These are phyloP conservation scores for Drosophila navojoa DNA, from an alignment of 1,140 invertebrate species.

Conservation along the genomic window DNA sequence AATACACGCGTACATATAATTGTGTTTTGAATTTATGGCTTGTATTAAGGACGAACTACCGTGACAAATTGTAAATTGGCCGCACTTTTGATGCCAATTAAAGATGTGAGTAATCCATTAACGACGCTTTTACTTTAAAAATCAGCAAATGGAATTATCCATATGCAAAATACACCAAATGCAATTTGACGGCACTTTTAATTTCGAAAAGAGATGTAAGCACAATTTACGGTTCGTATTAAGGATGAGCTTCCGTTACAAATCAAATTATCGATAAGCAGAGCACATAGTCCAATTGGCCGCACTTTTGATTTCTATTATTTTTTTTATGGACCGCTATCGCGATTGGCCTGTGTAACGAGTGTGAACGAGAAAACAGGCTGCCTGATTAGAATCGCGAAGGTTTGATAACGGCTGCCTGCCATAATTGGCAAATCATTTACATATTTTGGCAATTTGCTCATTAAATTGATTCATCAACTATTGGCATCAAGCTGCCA, in stretches of 20 bases:
- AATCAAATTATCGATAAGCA: constrained; percentile 35
- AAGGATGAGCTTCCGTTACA: constrained; percentile 38
- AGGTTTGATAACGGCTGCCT: constrained; percentile 43
- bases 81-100: constrained; percentile 27
- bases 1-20: neutral
- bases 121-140: constrained; percentile 36
- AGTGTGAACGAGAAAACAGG: constrained; percentile 12
- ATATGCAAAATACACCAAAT: neutral
- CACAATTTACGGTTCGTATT: neutral
- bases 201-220: neutral
- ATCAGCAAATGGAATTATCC: constrained; percentile 21
- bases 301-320: constrained; percentile 32
- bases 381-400: constrained; percentile 55
- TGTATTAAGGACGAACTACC: constrained; percentile 20
- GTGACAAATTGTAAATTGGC: constrained; percentile 39
- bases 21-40: constrained; percentile 22
- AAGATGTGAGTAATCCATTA: too few relatives aligned
- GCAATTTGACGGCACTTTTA: constrained; percentile 35
- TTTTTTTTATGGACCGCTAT: constrained; percentile 34
- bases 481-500: neutral
- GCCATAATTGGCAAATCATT: constrained; percentile 57
- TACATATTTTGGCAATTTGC: constrained; percentile 68
- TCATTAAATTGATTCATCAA: constrained; percentile 45
- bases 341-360: constrained; percentile 26
- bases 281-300: constrained; percentile 16